Evolutionary conservation across 2,888 invertebrate species (phyloP).

Genomic region (Cantharis rustica): DNA sequence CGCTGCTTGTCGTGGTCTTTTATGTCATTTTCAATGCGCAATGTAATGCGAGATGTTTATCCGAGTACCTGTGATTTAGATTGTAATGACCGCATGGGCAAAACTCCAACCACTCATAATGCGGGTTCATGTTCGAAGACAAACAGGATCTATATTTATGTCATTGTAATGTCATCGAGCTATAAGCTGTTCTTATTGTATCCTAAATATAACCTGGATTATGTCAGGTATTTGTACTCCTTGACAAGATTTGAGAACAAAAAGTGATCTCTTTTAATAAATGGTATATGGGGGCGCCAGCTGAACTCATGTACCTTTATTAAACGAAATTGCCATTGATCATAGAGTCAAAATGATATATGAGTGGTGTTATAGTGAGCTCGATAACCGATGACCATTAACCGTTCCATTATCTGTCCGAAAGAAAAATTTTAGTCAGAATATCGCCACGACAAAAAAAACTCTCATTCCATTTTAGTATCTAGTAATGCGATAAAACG

Average conservation of each 20-base stretch:
- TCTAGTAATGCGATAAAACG: constrained; percentile 29
- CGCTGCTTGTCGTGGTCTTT: constrained; percentile 42
- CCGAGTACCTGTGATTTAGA: constrained; percentile 38
- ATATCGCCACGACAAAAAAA: not conserved
- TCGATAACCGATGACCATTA: not conserved
- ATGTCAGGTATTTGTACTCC: constrained; percentile 36
- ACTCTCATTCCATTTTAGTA: constrained; percentile 20
- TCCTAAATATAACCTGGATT: constrained; percentile 49
- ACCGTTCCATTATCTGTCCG: not conserved
- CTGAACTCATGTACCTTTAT: constrained; percentile 22
- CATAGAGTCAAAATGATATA: constrained; percentile 10
- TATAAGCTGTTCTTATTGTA: constrained; percentile 49
- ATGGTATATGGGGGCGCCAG: constrained; percentile 19
- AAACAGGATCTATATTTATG: constrained; percentile 56
- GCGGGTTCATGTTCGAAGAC: constrained; percentile 51
- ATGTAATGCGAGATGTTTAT: constrained; percentile 55
- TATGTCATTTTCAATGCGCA: constrained; percentile 48
- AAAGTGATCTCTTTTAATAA: constrained; percentile 14
- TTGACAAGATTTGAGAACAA: constrained; percentile 22
- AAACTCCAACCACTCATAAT: constrained; percentile 48
- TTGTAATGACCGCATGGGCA: constrained; percentile 51
- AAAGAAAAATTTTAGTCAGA: not conserved
- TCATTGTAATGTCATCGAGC: constrained; percentile 55
- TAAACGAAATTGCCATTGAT: constrained; percentile 14
- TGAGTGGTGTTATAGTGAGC: not conserved